phyloP scores from a whole-genome alignment of 2,888 invertebrate species.

The Nephrotoma guestfalica region DNA sequence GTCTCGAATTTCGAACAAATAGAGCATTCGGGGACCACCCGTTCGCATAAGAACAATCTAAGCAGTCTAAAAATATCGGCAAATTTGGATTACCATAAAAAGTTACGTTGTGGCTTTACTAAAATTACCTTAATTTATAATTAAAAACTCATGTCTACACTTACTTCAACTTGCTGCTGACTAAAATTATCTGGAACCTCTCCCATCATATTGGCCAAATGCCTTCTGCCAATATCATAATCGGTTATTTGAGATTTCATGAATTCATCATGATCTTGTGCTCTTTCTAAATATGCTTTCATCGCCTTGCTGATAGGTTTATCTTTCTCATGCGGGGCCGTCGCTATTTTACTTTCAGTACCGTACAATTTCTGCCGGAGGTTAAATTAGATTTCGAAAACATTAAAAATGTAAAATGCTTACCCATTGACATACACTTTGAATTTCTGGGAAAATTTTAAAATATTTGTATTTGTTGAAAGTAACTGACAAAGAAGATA shows the following conservation, averaged over 20 bases:
- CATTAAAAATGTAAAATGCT: not conserved
- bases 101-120: too few species aligned
- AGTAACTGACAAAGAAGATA: not conserved
- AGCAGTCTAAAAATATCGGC: too few species aligned
- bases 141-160: slow-evolving; percentile 14
- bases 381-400: not conserved
- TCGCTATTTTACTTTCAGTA: not conserved
- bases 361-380: not conserved
- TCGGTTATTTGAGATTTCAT: slow-evolving; percentile 65
- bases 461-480: not conserved
- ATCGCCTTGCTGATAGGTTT: slow-evolving; percentile 74
- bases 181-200: slow-evolving; percentile 78
- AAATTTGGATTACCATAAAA: too few species aligned
- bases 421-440: not conserved
- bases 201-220: slow-evolving; percentile 99
- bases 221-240: slow-evolving; percentile 83
- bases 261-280: slow-evolving; percentile 66
- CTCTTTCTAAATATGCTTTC: slow-evolving; percentile 73
- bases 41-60: too few species aligned
- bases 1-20: too few species aligned
- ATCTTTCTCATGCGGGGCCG: slow-evolving; percentile 22
- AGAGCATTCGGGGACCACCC: too few species aligned
- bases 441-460: not conserved
- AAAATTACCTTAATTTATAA: too few species aligned
- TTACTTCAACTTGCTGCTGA: slow-evolving; percentile 73